These are phyloP conservation scores for Anastrepha ludens DNA, from an alignment of 1,140 invertebrate genomes.

Conservation along the genomic window DNA sequence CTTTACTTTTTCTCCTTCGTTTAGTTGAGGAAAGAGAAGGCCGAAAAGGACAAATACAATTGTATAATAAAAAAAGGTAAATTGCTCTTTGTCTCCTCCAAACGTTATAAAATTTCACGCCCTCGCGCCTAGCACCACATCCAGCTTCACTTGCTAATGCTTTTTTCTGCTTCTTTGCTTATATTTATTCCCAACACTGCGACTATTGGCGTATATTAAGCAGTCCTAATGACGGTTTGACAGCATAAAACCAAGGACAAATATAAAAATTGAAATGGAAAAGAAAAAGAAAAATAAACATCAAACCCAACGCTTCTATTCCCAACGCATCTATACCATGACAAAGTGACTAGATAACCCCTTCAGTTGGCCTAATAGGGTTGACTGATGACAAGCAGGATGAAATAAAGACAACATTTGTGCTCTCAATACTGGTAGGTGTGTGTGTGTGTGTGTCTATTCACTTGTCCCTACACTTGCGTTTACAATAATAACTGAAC, in stretches of 20 bases:
- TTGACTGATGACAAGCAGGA: slow-evolving; percentile 2
- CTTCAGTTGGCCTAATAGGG: slow-evolving; percentile 42
- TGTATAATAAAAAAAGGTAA: slow-evolving; percentile 30
- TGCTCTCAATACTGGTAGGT: background rate
- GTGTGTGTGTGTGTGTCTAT: background rate
- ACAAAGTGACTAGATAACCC: slow-evolving; percentile 23
- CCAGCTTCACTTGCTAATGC: background rate
- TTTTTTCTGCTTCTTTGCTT: background rate
- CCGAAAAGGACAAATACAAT: slow-evolving; percentile 5
- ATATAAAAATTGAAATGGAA: background rate
- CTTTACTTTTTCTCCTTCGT: background rate
- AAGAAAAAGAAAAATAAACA: slow-evolving; percentile 22
- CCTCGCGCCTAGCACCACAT: background rate
- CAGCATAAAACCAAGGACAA: background rate
- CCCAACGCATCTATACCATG: background rate
- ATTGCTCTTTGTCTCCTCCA: background rate
- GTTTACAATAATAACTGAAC: too few relatives aligned
- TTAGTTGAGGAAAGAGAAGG: too few relatives aligned
- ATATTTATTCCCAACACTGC: background rate
- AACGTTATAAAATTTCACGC: slow-evolving; percentile 2
- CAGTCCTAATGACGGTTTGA: slow-evolving; percentile 7
- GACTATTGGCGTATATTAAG: background rate
- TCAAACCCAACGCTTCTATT: slow-evolving; percentile 10
- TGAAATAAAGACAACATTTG: slow-evolving; percentile 1
- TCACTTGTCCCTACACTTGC: too few relatives aligned